Conservation (phyloP, 2,113 vertebrate genomes). For the Brevimyrus niger region DNA sequence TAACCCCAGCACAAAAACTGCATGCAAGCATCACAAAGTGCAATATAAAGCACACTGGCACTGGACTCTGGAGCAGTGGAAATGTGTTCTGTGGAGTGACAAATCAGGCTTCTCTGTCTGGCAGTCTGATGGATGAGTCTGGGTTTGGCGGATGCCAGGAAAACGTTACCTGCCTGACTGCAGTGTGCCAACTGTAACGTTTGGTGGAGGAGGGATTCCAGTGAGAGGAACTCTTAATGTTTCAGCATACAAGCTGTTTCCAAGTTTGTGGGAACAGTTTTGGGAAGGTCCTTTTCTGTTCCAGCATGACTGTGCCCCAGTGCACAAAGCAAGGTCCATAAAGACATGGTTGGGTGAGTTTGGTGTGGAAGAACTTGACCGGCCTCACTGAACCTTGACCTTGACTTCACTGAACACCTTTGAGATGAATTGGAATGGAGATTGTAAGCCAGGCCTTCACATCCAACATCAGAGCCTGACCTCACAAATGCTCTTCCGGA, state of each 20-base stretch:
- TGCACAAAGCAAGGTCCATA: neutral
- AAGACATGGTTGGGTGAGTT: neutral
- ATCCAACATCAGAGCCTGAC: neutral
- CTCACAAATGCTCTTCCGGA: neutral
- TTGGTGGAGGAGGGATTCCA: neutral
- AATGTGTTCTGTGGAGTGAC: neutral
- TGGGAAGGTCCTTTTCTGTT: neutral
- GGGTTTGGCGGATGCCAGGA: neutral
- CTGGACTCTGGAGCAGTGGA: neutral
- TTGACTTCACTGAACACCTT: neutral
- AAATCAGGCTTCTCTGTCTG: neutral
- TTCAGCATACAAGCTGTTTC: neutral
- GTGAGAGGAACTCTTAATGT: neutral
- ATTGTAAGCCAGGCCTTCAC: neutral
- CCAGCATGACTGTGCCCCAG: neutral
- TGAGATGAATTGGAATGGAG: neutral
- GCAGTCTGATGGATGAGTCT: neutral
- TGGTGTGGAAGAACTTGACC: neutral
- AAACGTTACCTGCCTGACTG: neutral
- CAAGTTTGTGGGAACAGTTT: neutral
- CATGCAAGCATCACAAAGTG: neutral
- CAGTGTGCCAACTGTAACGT: neutral
- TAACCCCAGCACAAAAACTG: neutral
- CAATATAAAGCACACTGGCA: neutral
- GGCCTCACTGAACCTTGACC: too few relatives aligned